A percentile compares a stretch with the other conserved stretches of the same genome.
Evolutionary conservation across 2,888 invertebrate genomes (phyloP).

Genomic region (Nemurella pictetii): DNA sequence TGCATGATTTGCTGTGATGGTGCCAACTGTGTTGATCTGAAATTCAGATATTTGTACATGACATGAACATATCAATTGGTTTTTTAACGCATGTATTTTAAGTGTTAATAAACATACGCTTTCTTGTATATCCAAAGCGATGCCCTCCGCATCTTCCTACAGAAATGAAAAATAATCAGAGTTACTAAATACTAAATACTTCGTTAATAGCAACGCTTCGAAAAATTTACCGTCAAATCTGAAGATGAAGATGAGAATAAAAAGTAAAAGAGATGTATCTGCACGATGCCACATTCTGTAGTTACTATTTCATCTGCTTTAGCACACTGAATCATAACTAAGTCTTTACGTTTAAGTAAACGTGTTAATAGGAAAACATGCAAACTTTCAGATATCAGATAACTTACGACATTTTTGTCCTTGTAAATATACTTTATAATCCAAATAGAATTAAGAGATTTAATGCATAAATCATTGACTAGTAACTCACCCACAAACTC

Average conservation of each 20-base stretch:
- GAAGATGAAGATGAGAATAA: not conserved
- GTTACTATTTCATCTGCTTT: not conserved
- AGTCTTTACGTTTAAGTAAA: not conserved
- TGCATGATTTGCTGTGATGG: constrained; percentile 57
- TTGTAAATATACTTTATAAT: not conserved
- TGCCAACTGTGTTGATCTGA: constrained; percentile 37
- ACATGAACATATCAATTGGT: not conserved
- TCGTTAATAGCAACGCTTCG: too few relatives aligned
- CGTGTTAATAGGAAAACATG: not conserved
- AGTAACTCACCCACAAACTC: not conserved
- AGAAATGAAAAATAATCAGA: not conserved
- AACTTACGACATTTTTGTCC: not conserved
- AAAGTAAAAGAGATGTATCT: not conserved
- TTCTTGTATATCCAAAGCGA: constrained; percentile 16
- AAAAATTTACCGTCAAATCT: not conserved
- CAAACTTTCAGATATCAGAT: not conserved
- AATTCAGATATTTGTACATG: not conserved
- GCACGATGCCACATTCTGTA: not conserved
- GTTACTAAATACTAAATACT: not conserved
- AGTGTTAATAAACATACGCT: not conserved
- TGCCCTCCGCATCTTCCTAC: not conserved
- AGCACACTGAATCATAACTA: not conserved
- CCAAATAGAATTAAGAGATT: not conserved
- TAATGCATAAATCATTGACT: not conserved
- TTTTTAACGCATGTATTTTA: not conserved